Conservation (phyloP, 2,888 invertebrate species). For the Conistra vaccinii region DNA sequence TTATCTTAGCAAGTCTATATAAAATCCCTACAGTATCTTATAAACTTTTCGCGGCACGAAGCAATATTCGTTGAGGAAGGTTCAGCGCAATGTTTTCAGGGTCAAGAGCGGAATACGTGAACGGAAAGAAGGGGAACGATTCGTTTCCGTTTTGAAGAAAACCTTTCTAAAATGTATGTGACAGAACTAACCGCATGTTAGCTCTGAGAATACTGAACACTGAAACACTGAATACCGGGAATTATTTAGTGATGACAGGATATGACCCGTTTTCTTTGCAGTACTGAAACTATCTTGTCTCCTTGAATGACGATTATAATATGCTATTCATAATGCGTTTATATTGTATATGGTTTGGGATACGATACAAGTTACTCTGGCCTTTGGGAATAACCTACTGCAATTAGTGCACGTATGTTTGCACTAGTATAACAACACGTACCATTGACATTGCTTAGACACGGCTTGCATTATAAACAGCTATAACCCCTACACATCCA, state of each 20-base stretch:
- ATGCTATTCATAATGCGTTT: not conserved
- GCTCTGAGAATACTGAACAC: constrained; percentile 21
- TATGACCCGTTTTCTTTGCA: not conserved
- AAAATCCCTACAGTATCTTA: constrained; percentile 36
- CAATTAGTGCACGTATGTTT: constrained; percentile 45
- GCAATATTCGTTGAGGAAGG: constrained; percentile 61
- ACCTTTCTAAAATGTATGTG: constrained; percentile 47
- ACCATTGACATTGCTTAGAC: constrained; percentile 48
- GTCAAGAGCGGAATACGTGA: constrained; percentile 57
- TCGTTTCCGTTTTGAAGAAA: constrained; percentile 41
- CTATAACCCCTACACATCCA: not conserved
- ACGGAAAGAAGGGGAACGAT: constrained; percentile 45
- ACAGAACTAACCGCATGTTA: constrained; percentile 32
- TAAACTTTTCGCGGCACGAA: constrained; percentile 52
- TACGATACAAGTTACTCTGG: constrained; percentile 3
- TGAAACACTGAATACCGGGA: constrained; percentile 18
- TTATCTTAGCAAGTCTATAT: constrained; percentile 35
- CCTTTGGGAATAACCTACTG: constrained; percentile 27
- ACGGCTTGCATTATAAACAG: constrained; percentile 42
- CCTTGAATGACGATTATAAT: not conserved
- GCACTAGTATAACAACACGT: constrained; percentile 36
- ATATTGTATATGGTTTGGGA: not conserved
- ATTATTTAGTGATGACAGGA: constrained; percentile 30
- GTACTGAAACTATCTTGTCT: not conserved
- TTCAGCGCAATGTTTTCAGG: constrained; percentile 58